Conservation (phyloP, 2,888 invertebrate species). For the Iphiclides podalirius region DNA sequence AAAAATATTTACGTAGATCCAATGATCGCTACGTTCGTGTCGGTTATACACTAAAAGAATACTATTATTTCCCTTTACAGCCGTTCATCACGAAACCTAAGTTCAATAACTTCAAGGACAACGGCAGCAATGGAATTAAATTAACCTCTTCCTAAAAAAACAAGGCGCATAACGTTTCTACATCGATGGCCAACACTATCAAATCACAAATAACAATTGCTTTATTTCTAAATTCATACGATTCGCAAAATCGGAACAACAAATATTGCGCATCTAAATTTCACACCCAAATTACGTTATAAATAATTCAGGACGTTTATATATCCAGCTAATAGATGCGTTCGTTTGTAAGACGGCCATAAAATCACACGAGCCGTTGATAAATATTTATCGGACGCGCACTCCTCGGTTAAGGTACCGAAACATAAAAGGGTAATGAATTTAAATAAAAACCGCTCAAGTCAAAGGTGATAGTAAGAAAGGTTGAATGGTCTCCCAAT, state of each 20-base stretch:
- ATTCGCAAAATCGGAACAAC: too few relatives aligned
- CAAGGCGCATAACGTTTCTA: too few relatives aligned
- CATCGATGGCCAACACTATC: too few relatives aligned
- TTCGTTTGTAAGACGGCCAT: slow-evolving; percentile 19
- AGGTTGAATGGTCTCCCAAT: not conserved
- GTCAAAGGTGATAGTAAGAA: not conserved
- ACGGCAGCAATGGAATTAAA: not conserved
- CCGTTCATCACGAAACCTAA: too few relatives aligned
- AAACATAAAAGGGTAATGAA: slow-evolving; percentile 18
- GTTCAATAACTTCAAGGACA: too few relatives aligned
- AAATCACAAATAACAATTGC: too few relatives aligned
- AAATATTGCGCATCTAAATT: too few relatives aligned
- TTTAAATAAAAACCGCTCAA: slow-evolving; percentile 17
- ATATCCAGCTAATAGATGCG: slow-evolving; percentile 17
- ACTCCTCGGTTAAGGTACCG: slow-evolving; percentile 11
- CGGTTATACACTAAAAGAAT: not conserved
- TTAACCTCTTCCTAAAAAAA: not conserved
- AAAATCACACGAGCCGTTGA: slow-evolving; percentile 21
- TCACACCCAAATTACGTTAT: slow-evolving; percentile 11
- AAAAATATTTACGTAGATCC: too few relatives aligned
- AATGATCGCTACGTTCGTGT: too few relatives aligned
- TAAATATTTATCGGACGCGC: slow-evolving; percentile 23
- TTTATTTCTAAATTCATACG: too few relatives aligned
- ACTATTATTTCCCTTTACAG: not conserved
- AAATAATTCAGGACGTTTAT: slow-evolving; percentile 19